Evolutionary conservation across 1,140 invertebrate species (phyloP).

Genomic region (Drosophila seguyi): DNA sequence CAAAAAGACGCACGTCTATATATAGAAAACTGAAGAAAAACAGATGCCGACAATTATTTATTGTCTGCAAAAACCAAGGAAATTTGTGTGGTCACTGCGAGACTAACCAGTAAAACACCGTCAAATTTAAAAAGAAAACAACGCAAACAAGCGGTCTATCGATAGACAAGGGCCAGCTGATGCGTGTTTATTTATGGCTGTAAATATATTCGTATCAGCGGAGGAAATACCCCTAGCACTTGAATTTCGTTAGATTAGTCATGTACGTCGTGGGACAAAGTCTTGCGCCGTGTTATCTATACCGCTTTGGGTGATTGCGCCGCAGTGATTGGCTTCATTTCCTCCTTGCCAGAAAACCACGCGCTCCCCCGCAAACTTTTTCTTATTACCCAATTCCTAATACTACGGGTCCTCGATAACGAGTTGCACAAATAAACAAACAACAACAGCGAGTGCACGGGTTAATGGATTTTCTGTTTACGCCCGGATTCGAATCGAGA

Average conservation of each 20-base stretch:
- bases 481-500: slow-evolving; percentile 5
- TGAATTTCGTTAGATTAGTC: slow-evolving; percentile 53
- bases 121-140: background rate
- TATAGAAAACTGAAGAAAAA: slow-evolving; percentile 6
- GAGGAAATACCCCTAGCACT: slow-evolving; percentile 18
- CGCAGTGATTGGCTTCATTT: slow-evolving; percentile 23
- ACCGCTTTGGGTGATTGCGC: slow-evolving; percentile 14
- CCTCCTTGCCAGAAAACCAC: slow-evolving; percentile 20
- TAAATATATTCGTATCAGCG: slow-evolving; percentile 19
- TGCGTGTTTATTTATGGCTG: slow-evolving; percentile 15
- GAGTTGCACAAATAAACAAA: slow-evolving; percentile 50
- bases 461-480: slow-evolving; percentile 46
- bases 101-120: no score
- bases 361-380: slow-evolving; percentile 26
- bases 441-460: slow-evolving; percentile 5
- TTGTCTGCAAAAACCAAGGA: background rate
- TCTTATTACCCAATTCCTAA: background rate
- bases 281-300: slow-evolving; percentile 19
- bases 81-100: background rate
- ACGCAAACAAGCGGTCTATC: slow-evolving; percentile 9
- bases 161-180: slow-evolving; percentile 35
- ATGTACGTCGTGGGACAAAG: slow-evolving; percentile 32
- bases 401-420: slow-evolving; percentile 40
- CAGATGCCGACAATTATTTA: background rate
- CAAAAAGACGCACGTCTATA: background rate